A percentile compares a stretch with the other conserved stretches of the same genome.
These are phyloP conservation scores for Acanthurus tractus DNA, from an alignment of 2,797 vertebrate species.

Conservation along the genomic window DNA sequence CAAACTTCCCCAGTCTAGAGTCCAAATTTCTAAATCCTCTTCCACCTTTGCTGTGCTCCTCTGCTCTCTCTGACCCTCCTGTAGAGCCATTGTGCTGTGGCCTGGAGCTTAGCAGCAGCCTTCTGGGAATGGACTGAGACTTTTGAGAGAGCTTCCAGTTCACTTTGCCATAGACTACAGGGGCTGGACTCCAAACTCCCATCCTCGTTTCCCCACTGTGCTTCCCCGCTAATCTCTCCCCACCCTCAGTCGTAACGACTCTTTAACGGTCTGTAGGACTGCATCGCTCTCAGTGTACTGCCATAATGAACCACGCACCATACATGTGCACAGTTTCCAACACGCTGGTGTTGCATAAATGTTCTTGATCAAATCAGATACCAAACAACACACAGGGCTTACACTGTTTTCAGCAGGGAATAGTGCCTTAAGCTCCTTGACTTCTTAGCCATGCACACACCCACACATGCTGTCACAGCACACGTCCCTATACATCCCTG, in stretches of 20 bases:
- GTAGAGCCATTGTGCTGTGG: conserved; percentile 74
- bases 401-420: conserved; percentile 66
- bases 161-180: conserved; percentile 88
- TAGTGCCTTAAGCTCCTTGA: conserved; percentile 67
- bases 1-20: conserved; percentile 25
- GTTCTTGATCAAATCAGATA: conserved; percentile 59
- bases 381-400: conserved; percentile 60
- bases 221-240: conserved; percentile 53
- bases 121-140: conserved; percentile 86
- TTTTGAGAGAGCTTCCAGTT: conserved; percentile 85
- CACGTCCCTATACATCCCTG: conserved; percentile 28
- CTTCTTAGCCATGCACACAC: conserved; percentile 59
- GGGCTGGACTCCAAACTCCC: conserved; percentile 86
- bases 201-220: conserved; percentile 28
- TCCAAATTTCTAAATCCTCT: conserved; percentile 39
- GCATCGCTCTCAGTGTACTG: conserved; percentile 66
- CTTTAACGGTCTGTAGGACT: conserved; percentile 78
- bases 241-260: conserved; percentile 56
- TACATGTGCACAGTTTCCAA: conserved; percentile 47
- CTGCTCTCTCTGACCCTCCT: conserved; percentile 63
- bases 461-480: conserved; percentile 46
- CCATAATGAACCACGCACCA: conserved; percentile 45
- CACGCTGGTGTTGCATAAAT: conserved; percentile 46
- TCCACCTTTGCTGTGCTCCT: conserved; percentile 35
- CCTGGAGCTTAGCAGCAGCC: conserved; percentile 84